Percentiles rank a stretch among this genome's conserved stretches.
Conservation (phyloP, 2,888 invertebrate species). For the Diplazon laetatorius region DNA sequence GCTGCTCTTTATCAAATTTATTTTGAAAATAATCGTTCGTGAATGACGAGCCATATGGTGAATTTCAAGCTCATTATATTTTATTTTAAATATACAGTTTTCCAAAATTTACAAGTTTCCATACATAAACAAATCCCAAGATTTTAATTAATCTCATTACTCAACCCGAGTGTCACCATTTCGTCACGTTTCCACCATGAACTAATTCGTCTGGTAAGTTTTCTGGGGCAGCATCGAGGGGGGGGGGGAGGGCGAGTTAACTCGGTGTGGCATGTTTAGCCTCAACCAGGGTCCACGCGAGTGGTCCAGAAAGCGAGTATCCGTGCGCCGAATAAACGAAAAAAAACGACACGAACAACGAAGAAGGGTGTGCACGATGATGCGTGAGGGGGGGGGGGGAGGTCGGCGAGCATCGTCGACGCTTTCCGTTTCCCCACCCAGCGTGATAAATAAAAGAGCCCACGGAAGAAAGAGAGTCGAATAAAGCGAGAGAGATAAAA, state of each 20-base stretch:
- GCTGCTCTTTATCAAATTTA: too few species aligned
- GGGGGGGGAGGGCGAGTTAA: constrained; percentile 32
- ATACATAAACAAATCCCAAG: too few species aligned
- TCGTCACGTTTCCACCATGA: too few species aligned
- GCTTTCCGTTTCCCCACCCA: constrained; percentile 39
- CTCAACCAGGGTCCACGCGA: constrained; percentile 64
- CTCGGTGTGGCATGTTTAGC: constrained; percentile 71
- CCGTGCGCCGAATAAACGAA: not conserved
- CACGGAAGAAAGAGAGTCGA: constrained; percentile 56
- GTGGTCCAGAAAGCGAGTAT: constrained; percentile 36
- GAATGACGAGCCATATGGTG: too few species aligned
- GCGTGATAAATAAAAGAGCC: constrained; percentile 71
- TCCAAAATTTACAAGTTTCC: too few species aligned
- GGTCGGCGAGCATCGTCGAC: constrained; percentile 32
- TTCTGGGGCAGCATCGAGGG: constrained; percentile 45
- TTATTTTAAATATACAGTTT: too few species aligned
- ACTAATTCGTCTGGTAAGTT: constrained; percentile 78
- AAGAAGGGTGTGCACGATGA: constrained; percentile 22
- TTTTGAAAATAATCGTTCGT: too few species aligned
- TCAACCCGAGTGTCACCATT: too few species aligned
- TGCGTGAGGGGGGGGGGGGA: constrained; percentile 14
- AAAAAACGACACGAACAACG: constrained; percentile 41
- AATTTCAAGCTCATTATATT: too few species aligned
- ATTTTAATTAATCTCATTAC: too few species aligned
- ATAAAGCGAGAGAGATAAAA: constrained; percentile 32